Conservation (phyloP, 2,888 invertebrate genomes). For the Habrosyne pyritoides region DNA sequence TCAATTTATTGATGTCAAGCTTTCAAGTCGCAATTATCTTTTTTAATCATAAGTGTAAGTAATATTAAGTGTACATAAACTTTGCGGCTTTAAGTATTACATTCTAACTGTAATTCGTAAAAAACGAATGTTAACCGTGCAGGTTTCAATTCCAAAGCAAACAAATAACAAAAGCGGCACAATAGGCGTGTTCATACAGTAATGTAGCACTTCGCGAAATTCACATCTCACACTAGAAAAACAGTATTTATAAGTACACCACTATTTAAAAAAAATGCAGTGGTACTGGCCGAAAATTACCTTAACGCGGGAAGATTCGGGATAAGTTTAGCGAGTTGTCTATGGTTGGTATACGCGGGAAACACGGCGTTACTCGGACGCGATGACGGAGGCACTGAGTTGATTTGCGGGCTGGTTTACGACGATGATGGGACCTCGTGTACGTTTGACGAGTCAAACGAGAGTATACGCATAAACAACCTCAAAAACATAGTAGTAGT, state of each 20-base stretch:
- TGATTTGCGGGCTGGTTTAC: constrained; percentile 11
- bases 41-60: background rate
- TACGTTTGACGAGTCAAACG: constrained; percentile 5
- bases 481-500: constrained; percentile 16
- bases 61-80: background rate
- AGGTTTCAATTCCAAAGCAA: constrained; percentile 39
- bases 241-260: constrained; percentile 24
- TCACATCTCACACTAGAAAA: constrained; percentile 23
- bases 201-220: constrained; percentile 20
- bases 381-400: constrained; percentile 58
- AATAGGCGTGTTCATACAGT: constrained; percentile 25
- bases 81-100: background rate
- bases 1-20: background rate
- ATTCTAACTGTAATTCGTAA: constrained; percentile 9
- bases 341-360: constrained; percentile 56
- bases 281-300: constrained; percentile 43
- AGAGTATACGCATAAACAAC: constrained; percentile 16
- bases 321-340: constrained; percentile 46
- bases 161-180: constrained; percentile 50
- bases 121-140: constrained; percentile 26
- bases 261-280: constrained; percentile 27
- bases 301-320: constrained; percentile 63
- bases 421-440: constrained; percentile 14
- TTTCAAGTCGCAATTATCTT: background rate
- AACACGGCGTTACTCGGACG: constrained; percentile 58